Base-by-base conservation (phyloP, 1,140 invertebrate genomes). In the Phortica variegata region DNA sequence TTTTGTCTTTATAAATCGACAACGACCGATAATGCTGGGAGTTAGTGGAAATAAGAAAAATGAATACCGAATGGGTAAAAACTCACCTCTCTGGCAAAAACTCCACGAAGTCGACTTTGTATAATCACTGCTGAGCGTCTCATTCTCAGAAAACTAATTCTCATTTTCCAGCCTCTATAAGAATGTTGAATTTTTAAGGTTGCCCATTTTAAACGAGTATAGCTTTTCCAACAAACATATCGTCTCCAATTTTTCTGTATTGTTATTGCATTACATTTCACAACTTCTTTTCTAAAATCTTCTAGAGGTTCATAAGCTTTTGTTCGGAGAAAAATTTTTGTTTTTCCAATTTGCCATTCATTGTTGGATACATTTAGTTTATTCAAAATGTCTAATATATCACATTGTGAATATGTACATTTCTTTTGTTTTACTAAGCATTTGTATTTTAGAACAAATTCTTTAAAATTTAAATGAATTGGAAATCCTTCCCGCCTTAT, bases 401-500 rank as follows among this genome's bases (percentile, higher is more conserved):
- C 55, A 34, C 58, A 48, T 26, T 43, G 38, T 1, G 29, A 42
- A 26, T n/a, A 46, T 19, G 43, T 17, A 37, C 38, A 51, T 8
- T 55, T 52, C 17, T 65, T 72, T 12, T 60, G 49, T 54, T 49
- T 46, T 23, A 71, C 51, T 38, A 75, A 44, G 31, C 72, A 72
- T 43, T 60, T 71, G 49, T 74, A 75, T 59, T 90, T 82, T 29
- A 78, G 72, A n/a, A 90, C 74, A 75, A 96, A 97, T 33, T 89
- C 85, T 31, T 84, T 80, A 56, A 90, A 85, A 2, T 82, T 79
- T 69, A 94, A 82, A 76, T 97, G 93, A 49, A 95, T 87, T 0
- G 93, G 94, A 77, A 89, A 97, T 1, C 95, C 94, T 79, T 96
- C 91, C 63, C 90, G 87, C 29, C 93, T 80, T 46, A 97, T 97